Percentiles rank a stretch among this genome's conserved stretches.
Evolutionary conservation across 2,113 vertebrate genomes (phyloP).

Genomic region (Lasiurus borealis): DNA sequence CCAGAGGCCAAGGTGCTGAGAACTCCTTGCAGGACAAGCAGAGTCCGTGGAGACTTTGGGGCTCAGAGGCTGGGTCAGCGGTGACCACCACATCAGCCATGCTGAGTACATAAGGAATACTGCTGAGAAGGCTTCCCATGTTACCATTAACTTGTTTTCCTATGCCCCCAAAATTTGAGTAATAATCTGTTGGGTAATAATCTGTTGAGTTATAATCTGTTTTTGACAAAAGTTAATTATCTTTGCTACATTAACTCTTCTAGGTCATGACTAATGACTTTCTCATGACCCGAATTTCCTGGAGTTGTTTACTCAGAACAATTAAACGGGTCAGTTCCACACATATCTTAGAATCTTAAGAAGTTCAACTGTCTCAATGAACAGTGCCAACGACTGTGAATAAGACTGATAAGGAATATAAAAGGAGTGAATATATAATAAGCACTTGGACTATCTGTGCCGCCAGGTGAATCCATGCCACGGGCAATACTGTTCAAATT

Average conservation of each 20-base stretch:
- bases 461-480: not conserved
- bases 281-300: slow-evolving; percentile 68
- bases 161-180: not conserved
- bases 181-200: not conserved
- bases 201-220: not conserved
- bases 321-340: not conserved
- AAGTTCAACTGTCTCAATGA: not conserved
- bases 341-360: not conserved
- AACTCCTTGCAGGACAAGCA: not conserved
- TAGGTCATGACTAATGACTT: slow-evolving; percentile 53
- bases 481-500: slow-evolving; percentile 39
- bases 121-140: not conserved
- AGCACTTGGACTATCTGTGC: not conserved
- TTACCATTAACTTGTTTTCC: not conserved
- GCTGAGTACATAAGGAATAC: not conserved
- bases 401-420: not conserved
- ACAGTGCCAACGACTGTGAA: not conserved
- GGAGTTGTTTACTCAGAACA: slow-evolving; percentile 24
- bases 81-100: not conserved
- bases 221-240: not conserved
- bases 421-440: not conserved
- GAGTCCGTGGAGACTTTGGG: not conserved
- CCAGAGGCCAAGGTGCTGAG: not conserved
- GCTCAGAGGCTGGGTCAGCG: too few species aligned
- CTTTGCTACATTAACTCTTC: slow-evolving; percentile 38